phyloP scores from a whole-genome alignment of 2,113 vertebrate species.

The Misgurnus mizolepis region DNA sequence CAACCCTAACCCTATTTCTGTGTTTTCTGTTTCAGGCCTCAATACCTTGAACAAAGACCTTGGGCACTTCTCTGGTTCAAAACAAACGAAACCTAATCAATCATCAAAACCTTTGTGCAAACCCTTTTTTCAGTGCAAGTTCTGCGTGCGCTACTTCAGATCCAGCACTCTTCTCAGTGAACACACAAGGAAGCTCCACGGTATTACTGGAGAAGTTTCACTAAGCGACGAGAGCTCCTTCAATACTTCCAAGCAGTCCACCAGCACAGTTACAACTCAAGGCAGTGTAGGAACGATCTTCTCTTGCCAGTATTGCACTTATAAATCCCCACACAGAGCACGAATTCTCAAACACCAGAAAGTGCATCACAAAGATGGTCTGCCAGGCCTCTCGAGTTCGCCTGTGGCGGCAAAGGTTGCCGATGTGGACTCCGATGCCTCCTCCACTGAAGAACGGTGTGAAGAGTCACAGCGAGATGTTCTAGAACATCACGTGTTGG shows the following conservation, averaged over 20 bases:
- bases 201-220: constrained; percentile 70
- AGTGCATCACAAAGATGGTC: constrained; percentile 87
- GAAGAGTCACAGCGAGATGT: constrained; percentile 81
- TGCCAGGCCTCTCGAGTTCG: constrained; percentile 74
- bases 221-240: constrained; percentile 73
- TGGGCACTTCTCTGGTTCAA: constrained; percentile 82
- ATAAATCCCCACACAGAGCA: constrained; percentile 90
- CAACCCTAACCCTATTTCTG: no score
- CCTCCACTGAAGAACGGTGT: constrained; percentile 79
- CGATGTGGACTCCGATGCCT: constrained; percentile 64
- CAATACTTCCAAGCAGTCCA: constrained; percentile 71
- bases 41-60: constrained; percentile 78
- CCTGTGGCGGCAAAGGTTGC: constrained; percentile 58
- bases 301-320: constrained; percentile 94
- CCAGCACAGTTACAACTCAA: constrained; percentile 86
- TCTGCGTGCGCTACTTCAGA: constrained; percentile 97
- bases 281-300: constrained; percentile 89
- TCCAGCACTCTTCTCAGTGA: constrained; percentile 95
- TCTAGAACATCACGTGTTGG: constrained; percentile 83
- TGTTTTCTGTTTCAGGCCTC: constrained; percentile 78
- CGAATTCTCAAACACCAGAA: constrained; percentile 94
- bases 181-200: constrained; percentile 93
- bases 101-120: constrained; percentile 81
- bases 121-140: constrained; percentile 98
- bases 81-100: constrained; percentile 80